phyloP scores from a whole-genome alignment of 2,113 vertebrate genomes.

The Capreolus pygargus region DNA sequence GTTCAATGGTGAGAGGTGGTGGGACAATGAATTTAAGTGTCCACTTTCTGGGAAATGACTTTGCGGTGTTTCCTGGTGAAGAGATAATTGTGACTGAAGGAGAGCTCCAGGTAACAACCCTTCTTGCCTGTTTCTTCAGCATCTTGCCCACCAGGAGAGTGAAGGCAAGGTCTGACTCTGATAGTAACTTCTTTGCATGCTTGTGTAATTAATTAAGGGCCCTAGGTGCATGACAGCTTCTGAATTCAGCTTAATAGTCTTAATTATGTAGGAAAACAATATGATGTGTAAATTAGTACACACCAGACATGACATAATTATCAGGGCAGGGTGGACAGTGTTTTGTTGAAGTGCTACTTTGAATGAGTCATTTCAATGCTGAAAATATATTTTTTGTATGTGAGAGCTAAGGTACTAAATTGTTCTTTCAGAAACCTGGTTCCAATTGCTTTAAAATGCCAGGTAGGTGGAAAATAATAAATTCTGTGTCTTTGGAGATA shows the following conservation, averaged over 20 bases:
- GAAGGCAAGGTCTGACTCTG: not conserved
- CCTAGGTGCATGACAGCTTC: conserved; percentile 54
- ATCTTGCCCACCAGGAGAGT: not conserved
- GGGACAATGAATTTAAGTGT: not conserved
- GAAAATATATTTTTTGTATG: conserved; percentile 75
- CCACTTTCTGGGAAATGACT: not conserved
- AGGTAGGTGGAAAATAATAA: conserved; percentile 70
- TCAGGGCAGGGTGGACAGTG: conserved; percentile 72
- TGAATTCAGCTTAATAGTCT: conserved; percentile 73
- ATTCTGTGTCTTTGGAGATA: conserved; percentile 67
- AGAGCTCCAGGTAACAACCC: not conserved
- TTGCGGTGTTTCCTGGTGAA: not conserved
- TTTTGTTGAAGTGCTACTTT: conserved; percentile 78
- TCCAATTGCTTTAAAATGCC: conserved; percentile 75
- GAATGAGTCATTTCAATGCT: conserved; percentile 78
- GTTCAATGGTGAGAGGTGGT: not conserved
- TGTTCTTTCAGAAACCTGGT: conserved; percentile 75
- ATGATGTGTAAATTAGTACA: conserved; percentile 73
- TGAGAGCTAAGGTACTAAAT: conserved; percentile 78
- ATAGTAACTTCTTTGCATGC: conserved; percentile 28
- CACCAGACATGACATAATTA: conserved; percentile 76
- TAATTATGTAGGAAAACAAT: conserved; percentile 78
- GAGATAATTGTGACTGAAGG: not conserved
- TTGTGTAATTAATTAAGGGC: conserved; percentile 57
- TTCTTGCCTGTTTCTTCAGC: not conserved